Conservation (phyloP, 1,140 invertebrate species). For the Leptinotarsa texana region DNA sequence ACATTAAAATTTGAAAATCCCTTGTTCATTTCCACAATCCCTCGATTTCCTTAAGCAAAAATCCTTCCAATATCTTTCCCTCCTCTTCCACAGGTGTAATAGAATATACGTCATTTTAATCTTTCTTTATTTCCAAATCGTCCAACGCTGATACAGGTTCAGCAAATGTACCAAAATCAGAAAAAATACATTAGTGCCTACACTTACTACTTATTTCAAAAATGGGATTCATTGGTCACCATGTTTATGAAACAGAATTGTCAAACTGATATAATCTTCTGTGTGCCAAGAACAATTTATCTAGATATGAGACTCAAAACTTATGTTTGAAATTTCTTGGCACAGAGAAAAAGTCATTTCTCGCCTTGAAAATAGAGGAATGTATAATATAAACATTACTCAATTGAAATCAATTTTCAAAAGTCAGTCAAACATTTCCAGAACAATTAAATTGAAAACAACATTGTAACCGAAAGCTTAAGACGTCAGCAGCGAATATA, state of each 20-base stretch:
- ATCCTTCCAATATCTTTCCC: conserved; percentile 30
- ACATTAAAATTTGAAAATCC: conserved; percentile 23
- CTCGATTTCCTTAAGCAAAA: conserved; percentile 12
- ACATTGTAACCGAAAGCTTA: not conserved
- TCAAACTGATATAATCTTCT: too few species aligned
- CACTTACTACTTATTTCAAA: conserved; percentile 17
- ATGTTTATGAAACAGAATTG: not conserved
- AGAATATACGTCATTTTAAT: conserved; percentile 21
- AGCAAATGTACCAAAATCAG: conserved; percentile 30
- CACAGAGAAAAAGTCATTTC: not conserved
- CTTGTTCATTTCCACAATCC: conserved; percentile 25
- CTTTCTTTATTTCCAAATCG: conserved; percentile 31
- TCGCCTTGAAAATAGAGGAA: conserved; percentile 9
- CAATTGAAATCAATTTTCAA: not conserved
- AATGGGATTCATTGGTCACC: not conserved
- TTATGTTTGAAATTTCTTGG: not conserved
- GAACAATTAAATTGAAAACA: conserved; percentile 13
- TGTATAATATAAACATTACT: conserved; percentile 23
- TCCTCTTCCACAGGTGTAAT: conserved; percentile 34
- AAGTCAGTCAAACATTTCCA: conserved; percentile 15
- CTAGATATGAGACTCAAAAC: too few species aligned
- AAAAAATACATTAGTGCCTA: conserved; percentile 35
- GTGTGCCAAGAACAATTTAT: too few species aligned
- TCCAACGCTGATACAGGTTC: conserved; percentile 30
- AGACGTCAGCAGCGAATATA: conserved; percentile 7